Base-by-base conservation (phyloP, 2,113 vertebrate genomes). In the Halichoeres trimaculatus region DNA sequence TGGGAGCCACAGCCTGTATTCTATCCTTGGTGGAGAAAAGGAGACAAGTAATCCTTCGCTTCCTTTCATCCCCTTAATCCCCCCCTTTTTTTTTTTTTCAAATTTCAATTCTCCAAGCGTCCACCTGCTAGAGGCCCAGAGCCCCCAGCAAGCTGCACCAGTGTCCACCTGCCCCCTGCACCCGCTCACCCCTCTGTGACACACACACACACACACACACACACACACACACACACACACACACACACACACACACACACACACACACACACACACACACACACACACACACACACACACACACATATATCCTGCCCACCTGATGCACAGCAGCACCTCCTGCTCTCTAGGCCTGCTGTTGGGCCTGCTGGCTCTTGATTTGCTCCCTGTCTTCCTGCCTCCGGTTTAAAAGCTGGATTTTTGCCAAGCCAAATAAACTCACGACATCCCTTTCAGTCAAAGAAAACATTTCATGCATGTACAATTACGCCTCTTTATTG, bases 41-140 rank as follows among this genome's bases (percentile, higher is more conserved):
- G 67, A 85, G 81, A 79, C 81, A 47, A 72, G 70, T 87, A 85
- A 89, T 88, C 80, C 81, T 61, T 67, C 26, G 50, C 66, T 84
- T 85, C 72, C 74, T 89, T 90, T 88, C 76, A 90, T 88, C 78
- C 60, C 61, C 54, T 23, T 90, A 92, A 90, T 88, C 88, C 88
- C 72, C 30, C 30, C 6, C 30, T 30, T 30, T n/a, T 68, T n/a
- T 65, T 72, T 66, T 75, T 87, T 78, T 41, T 26, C 24, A 34
- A 66, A 86, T 66, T 78, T 80, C 78, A 81, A 69, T 83, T 90
- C 80, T 77, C 63, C 35, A 56, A 75, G 76, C 79, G 76, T 88
- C 82, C 91, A 92, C 87, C 89, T 89, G 88, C 88, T 82, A 36
- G 69, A 67, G 71, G 73, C 78, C 71, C 43, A 23, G 61, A 80